A percentile compares a stretch with the other conserved stretches of the same genome.
These are phyloP conservation scores for Grus americana DNA, from an alignment of 2,113 vertebrate species.

Conservation along the genomic window DNA sequence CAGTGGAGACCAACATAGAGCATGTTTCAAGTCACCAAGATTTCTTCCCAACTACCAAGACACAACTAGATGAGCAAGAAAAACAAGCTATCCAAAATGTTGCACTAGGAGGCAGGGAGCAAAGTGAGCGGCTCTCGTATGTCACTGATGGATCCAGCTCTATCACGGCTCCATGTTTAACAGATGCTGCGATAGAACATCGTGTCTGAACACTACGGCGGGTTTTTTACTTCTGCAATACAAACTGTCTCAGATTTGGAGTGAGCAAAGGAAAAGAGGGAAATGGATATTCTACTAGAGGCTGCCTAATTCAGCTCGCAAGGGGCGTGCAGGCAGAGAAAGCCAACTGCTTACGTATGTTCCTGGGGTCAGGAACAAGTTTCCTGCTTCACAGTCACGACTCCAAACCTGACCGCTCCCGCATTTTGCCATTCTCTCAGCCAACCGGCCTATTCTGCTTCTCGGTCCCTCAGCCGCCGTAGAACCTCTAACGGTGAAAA, in stretches of 20 bases:
- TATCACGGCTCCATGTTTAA: accelerated
- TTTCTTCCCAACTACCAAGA: neutral
- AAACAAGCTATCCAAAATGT: neutral
- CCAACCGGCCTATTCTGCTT: accelerated
- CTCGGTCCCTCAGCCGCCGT: accelerated
- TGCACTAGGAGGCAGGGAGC: neutral
- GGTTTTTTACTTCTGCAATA: neutral
- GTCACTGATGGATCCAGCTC: neutral
- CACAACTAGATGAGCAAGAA: neutral
- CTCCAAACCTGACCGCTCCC: accelerated
- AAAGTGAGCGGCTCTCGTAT: accelerated
- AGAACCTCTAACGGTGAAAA: neutral
- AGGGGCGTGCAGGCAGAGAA: too few relatives aligned
- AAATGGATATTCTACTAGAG: accelerated
- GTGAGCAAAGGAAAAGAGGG: neutral
- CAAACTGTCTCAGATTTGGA: neutral
- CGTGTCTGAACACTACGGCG: accelerated
- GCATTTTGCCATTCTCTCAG: accelerated
- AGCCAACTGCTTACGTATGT: accelerated
- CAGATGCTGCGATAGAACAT: neutral
- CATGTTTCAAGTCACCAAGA: neutral
- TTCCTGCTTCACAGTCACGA: accelerated
- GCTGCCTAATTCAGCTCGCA: neutral
- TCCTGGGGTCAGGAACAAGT: neutral
- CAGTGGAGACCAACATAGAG: accelerated